Evolutionary conservation across 2,797 vertebrate species (phyloP).

Genomic region (Kryptopterus vitreolus): DNA sequence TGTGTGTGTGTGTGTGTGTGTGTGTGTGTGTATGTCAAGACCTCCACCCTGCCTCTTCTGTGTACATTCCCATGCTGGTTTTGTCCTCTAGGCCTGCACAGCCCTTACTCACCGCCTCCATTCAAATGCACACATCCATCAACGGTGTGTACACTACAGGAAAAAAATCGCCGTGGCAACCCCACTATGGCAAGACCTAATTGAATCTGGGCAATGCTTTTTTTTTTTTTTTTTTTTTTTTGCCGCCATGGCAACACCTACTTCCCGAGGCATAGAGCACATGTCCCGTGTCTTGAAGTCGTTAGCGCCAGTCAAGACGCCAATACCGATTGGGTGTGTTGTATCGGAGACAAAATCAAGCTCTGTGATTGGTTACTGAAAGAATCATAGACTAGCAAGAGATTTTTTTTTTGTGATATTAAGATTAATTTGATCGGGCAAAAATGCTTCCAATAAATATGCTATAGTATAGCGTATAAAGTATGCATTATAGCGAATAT

Average conservation of each 20-base stretch:
- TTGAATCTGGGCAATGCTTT: slow-evolving; percentile 41
- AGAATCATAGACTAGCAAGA: neutral
- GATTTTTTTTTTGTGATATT: neutral
- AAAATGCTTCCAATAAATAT: neutral
- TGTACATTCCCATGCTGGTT: slow-evolving; percentile 60
- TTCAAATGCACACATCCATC: slow-evolving; percentile 50
- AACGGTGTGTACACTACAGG: slow-evolving; percentile 43
- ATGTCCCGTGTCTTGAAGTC: neutral
- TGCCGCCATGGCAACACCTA: slow-evolving; percentile 54
- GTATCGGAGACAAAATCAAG: neutral
- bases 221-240: too few relatives aligned
- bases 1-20: slow-evolving; percentile 23
- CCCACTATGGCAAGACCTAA: slow-evolving; percentile 39
- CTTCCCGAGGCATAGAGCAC: slow-evolving; percentile 21
- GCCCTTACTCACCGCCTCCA: slow-evolving; percentile 44
- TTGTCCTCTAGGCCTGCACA: slow-evolving; percentile 51
- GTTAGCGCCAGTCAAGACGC: neutral
- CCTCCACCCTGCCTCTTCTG: slow-evolving; percentile 29
- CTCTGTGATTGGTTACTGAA: slow-evolving; percentile 9
- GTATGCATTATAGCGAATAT: neutral
- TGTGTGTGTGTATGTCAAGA: slow-evolving; percentile 26
- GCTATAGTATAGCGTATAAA: neutral
- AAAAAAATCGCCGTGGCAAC: slow-evolving; percentile 51
- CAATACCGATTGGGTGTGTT: neutral
- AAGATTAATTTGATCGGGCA: neutral